These are phyloP conservation scores for Subacronicta megacephala DNA, from an alignment of 2,888 invertebrate genomes.

Conservation along the genomic window DNA sequence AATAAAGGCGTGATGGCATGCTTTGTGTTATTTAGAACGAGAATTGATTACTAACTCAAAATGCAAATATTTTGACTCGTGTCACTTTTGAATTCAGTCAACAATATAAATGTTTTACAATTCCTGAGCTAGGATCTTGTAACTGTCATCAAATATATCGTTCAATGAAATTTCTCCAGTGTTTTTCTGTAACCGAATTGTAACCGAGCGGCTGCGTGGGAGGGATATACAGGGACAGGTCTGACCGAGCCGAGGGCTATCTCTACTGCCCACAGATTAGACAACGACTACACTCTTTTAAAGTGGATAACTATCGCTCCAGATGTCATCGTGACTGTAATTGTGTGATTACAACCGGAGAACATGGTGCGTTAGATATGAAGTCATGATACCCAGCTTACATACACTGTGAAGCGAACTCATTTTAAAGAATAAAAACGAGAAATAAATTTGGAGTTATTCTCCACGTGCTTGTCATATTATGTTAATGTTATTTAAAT, in stretches of 20 bases:
- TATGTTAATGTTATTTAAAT: slow-evolving; percentile 19
- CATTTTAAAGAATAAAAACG: not conserved
- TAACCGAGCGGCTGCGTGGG: slow-evolving; percentile 39
- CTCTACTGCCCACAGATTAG: slow-evolving; percentile 51
- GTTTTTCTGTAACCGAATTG: slow-evolving; percentile 8
- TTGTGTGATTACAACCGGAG: slow-evolving; percentile 12
- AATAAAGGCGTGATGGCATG: no score
- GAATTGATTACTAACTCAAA: no score
- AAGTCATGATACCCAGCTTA: not conserved
- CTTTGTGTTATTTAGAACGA: no score
- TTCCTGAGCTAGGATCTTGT: not conserved
- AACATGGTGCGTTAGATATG: not conserved
- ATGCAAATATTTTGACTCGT: no score
- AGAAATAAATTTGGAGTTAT: slow-evolving; percentile 6
- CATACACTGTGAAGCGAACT: no score
- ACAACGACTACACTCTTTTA: slow-evolving; percentile 39
- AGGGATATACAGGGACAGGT: slow-evolving; percentile 40
- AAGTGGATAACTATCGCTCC: slow-evolving; percentile 48
- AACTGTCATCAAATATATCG: not conserved
- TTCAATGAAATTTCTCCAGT: slow-evolving; percentile 5
- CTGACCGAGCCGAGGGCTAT: slow-evolving; percentile 38
- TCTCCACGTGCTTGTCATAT: slow-evolving; percentile 1
- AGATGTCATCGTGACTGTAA: slow-evolving; percentile 22
- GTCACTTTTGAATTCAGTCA: no score
- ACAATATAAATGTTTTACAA: no score